phyloP scores from a whole-genome alignment of 2,888 invertebrate species.

The Lingula anatina region DNA sequence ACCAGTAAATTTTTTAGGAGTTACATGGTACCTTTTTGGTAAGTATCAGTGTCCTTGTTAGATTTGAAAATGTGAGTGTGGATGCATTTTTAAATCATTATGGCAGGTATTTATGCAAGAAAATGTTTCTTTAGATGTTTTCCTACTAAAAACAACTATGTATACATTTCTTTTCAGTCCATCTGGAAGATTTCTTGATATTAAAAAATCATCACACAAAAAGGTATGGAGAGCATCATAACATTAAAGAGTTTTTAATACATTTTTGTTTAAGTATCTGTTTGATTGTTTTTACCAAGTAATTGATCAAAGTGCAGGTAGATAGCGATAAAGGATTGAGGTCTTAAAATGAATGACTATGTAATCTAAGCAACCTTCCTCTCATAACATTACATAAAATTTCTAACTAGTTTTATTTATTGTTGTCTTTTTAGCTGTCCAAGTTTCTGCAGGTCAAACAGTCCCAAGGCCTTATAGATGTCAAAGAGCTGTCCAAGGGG shows the following conservation, averaged over 20 bases:
- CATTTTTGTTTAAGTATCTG: too few species aligned
- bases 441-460: conserved; percentile 78
- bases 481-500: conserved; percentile 64
- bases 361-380: background rate
- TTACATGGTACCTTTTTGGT: conserved; percentile 58
- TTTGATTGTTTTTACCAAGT: too few species aligned
- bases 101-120: background rate
- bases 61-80: background rate
- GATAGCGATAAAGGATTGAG: too few species aligned
- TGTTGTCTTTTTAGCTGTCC: conserved; percentile 57
- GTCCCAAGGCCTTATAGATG: conserved; percentile 56
- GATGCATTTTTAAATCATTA: too few species aligned
- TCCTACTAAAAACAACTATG: too few species aligned
- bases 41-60: conserved; percentile 5
- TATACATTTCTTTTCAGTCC: conserved; percentile 57
- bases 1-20: conserved; percentile 76
- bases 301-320: too few species aligned
- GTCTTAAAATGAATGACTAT: background rate
- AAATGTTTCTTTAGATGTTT: background rate
- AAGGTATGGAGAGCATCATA: conserved; percentile 61
- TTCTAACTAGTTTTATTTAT: background rate
- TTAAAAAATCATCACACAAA: conserved; percentile 84
- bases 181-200: conserved; percentile 65
- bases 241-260: too few species aligned
- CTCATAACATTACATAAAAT: background rate